Base-by-base conservation (phyloP, 1,140 invertebrate species). In the Paraescarpia echinospica region DNA sequence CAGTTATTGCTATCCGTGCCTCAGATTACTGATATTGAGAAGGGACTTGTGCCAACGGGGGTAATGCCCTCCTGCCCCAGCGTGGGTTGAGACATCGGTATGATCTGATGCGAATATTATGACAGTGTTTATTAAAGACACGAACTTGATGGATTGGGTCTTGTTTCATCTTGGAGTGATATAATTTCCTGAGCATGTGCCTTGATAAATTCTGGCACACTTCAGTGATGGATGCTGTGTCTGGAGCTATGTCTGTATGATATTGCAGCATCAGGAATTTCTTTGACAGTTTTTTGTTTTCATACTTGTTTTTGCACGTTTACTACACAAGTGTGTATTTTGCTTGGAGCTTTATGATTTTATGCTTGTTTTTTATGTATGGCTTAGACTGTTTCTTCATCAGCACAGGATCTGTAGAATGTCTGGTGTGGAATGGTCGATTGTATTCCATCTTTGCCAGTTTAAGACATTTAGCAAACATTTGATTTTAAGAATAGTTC, bases 41-140 rank as follows among this genome's bases (percentile, higher is more conserved):
- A 18, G 41, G 12, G 59, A 4, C 59, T 77, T 77, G 27, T 18
- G 27, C 18, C 0, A 18, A 18, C 27, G 59, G 59, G 59, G 59
- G 59, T 77, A 77, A 77, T 77, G 59, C 59, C 59, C 22, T 77
- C 22, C 18, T 77, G 59, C 59, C 27, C 59, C 59, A 77, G 59
- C 59, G 59, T 77, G 59, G 59, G 59, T 31, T 31, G 59, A 18
- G 59, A 77, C 59, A 77, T 77, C 22, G 14, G 59, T n/a, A 77
- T 77, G 59, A 77, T 77, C 18, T 14, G 59, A 18, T 77, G 59
- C 12, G 59, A 77, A 77, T 77, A 77, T 77, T 77, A 77, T 77
- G 59, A 77, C 59, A 77, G 59, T 77, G 14, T 77, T 77, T 77
- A 77, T 77, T 77, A 77, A 77, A 77, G 59, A 77, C 59, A 77